Percentiles rank a stretch among this genome's conserved stretches.
Evolutionary conservation across 1,140 invertebrate genomes (phyloP).

Genomic region (Tetramorium alpestre): DNA sequence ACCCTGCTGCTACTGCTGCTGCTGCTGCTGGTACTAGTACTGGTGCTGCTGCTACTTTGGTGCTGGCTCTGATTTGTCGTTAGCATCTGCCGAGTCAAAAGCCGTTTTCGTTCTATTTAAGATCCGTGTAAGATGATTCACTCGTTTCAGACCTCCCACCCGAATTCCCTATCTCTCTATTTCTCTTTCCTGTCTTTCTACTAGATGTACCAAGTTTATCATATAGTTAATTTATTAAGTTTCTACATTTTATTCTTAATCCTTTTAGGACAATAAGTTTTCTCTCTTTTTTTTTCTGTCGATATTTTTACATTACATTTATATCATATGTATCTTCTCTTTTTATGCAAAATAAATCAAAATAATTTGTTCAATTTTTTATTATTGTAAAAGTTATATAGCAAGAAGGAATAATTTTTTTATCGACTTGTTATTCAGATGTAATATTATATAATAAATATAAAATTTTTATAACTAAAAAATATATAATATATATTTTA

Average conservation of each 20-base stretch:
- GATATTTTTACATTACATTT: neutral
- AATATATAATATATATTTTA: neutral
- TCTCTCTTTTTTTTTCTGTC: neutral
- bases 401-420: neutral
- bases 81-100: slow-evolving; percentile 77
- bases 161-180: neutral
- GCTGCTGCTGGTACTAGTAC: slow-evolving; percentile 63
- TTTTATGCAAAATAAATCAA: neutral
- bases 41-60: slow-evolving; percentile 70
- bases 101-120: slow-evolving; percentile 76
- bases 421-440: neutral
- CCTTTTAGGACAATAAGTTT: neutral
- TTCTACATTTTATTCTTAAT: neutral
- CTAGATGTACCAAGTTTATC: neutral
- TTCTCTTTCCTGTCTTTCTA: neutral
- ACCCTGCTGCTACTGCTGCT: slow-evolving; percentile 74
- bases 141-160: slow-evolving; percentile 21
- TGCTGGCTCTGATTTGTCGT: slow-evolving; percentile 79
- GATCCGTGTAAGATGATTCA: slow-evolving; percentile 71
- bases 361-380: neutral
- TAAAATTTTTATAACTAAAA: neutral
- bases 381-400: neutral
- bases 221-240: neutral
- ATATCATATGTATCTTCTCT: neutral
- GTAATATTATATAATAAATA: neutral